Percentiles rank a stretch among this genome's conserved stretches.
phyloP scores from a whole-genome alignment of 92 coral and sea anemone species.

The Nematostella vectensis region DNA sequence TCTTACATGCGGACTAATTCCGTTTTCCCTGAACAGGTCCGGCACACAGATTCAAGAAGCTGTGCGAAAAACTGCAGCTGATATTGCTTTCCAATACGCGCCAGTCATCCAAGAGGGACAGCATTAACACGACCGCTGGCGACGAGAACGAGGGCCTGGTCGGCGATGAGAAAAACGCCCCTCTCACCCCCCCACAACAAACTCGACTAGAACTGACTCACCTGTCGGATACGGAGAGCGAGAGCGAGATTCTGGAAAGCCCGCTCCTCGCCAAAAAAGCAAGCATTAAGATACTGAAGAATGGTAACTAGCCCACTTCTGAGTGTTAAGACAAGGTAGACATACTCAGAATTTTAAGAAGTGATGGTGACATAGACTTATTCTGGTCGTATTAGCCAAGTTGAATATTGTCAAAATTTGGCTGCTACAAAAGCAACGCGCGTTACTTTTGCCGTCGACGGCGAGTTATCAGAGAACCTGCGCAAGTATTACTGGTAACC shows the following conservation, averaged over 20 bases:
- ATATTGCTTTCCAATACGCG: slow-evolving; percentile 68
- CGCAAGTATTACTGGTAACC: too few relatives aligned
- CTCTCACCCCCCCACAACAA: slow-evolving; percentile 7
- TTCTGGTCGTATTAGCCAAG: too few relatives aligned
- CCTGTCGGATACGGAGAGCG: slow-evolving; percentile 88
- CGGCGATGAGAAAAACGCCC: slow-evolving; percentile 26
- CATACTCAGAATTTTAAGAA: too few relatives aligned
- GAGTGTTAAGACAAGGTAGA: too few relatives aligned
- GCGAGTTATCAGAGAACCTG: too few relatives aligned
- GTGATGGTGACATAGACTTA: too few relatives aligned
- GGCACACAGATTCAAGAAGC: slow-evolving; percentile 79
- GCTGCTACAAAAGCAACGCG: too few relatives aligned
- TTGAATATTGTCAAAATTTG: too few relatives aligned
- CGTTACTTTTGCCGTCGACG: too few relatives aligned
- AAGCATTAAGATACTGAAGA: background rate
- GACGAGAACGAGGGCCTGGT: slow-evolving; percentile 34
- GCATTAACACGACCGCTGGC: slow-evolving; percentile 28
- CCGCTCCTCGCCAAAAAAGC: slow-evolving; percentile 24
- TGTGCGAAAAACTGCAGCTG: slow-evolving; percentile 86
- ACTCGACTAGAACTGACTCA: slow-evolving; percentile 58
- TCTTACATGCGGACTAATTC: too few relatives aligned
- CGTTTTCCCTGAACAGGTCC: too few relatives aligned
- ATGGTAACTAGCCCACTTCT: background rate
- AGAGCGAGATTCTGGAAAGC: slow-evolving; percentile 63
- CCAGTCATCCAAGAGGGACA: slow-evolving; percentile 37